Evolutionary conservation across 2,113 vertebrate genomes (phyloP).

Genomic region (Willisornis vidua): DNA sequence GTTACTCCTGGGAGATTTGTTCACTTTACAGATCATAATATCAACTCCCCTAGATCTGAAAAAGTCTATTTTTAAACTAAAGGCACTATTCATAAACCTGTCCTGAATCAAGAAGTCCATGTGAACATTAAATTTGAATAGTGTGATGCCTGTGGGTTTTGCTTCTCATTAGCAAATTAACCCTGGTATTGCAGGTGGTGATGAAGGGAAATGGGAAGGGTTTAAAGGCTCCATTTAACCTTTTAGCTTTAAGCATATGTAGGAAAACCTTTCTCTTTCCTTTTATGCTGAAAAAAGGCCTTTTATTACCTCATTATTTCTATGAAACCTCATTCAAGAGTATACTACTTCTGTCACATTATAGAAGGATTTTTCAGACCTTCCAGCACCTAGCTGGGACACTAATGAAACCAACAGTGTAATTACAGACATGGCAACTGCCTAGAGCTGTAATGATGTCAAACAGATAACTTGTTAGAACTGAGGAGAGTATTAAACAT

Average conservation of each 20-base stretch:
- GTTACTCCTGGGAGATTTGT: slow-evolving; percentile 48
- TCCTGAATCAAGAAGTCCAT: slow-evolving; percentile 38
- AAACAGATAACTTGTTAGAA: background rate
- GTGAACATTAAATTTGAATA: slow-evolving; percentile 59
- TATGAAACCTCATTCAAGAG: background rate
- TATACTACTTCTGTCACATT: background rate
- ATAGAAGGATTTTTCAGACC: background rate
- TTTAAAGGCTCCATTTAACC: background rate
- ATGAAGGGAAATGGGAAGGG: background rate
- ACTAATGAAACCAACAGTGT: background rate
- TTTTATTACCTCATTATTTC: background rate
- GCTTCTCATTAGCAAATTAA: slow-evolving; percentile 46
- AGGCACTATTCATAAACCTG: slow-evolving; percentile 66
- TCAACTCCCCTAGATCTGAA: slow-evolving; percentile 47
- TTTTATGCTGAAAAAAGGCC: background rate
- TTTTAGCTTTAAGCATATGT: background rate
- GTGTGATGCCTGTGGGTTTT: slow-evolving; percentile 17
- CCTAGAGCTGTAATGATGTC: background rate
- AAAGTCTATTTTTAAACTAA: slow-evolving; percentile 61
- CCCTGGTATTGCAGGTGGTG: background rate
- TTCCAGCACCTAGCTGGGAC: background rate
- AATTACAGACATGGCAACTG: background rate
- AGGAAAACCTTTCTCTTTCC: background rate
- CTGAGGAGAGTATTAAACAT: background rate
- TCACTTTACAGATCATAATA: slow-evolving; percentile 61